phyloP scores from a whole-genome alignment of 2,888 invertebrate species.

The Scotopteryx bipunctaria region DNA sequence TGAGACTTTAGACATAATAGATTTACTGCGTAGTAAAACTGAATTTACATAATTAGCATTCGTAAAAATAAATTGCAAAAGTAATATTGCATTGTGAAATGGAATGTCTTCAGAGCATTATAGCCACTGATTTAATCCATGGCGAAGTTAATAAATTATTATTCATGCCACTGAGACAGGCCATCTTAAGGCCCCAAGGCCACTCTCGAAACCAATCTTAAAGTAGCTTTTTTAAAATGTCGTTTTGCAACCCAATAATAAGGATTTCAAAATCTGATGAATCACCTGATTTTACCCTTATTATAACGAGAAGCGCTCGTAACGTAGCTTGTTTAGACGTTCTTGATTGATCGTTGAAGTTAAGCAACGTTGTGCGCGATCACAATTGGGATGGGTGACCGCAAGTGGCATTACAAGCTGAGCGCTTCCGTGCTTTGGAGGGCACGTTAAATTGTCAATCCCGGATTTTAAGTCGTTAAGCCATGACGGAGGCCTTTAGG shows the following conservation, averaged over 20 bases:
- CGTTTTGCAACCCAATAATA: conserved; percentile 42
- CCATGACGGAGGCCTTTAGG: too few relatives aligned
- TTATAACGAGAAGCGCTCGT: conserved; percentile 20
- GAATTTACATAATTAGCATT: neutral
- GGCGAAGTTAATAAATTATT: conserved; percentile 27
- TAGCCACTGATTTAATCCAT: conserved; percentile 17
- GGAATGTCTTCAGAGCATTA: conserved; percentile 7
- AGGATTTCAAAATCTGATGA: conserved; percentile 34
- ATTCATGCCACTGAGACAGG: conserved; percentile 19
- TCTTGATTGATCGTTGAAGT: too few relatives aligned
- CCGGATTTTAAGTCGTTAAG: too few relatives aligned
- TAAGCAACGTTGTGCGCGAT: too few relatives aligned
- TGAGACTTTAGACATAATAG: too few relatives aligned
- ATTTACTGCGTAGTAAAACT: too few relatives aligned
- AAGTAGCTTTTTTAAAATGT: conserved; percentile 35
- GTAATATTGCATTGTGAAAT: conserved; percentile 6
- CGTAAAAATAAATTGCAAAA: conserved; percentile 1
- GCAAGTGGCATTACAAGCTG: too few relatives aligned
- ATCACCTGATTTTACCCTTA: conserved; percentile 29
- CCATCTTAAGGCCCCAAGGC: conserved; percentile 35
- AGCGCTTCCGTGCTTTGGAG: too few relatives aligned
- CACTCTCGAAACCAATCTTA: conserved; percentile 22
- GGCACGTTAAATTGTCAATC: too few relatives aligned
- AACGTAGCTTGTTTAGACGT: conserved; percentile 16
- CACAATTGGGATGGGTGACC: too few relatives aligned